Base-by-base conservation (phyloP, 2,797 vertebrate genomes). In the Cyclopterus lumpus region DNA sequence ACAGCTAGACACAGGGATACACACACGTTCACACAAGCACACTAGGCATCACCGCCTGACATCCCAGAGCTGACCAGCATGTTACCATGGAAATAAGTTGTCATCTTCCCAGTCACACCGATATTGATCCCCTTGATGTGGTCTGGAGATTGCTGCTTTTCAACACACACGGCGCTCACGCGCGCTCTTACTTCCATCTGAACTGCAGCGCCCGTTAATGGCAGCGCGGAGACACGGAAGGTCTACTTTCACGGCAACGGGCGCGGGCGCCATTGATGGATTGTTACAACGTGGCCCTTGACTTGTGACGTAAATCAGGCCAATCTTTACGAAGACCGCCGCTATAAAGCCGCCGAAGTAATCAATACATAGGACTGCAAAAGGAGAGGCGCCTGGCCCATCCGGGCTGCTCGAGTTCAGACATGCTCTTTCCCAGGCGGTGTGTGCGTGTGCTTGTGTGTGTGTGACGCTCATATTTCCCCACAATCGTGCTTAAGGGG, bases 81-180 rank as follows among this genome's bases (percentile, higher is more conserved):
- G 90, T 92, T 92, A 76, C 92, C 83, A 79, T 90, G 90, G 89
- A 88, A 91, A 93, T 89, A 86, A 81, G 84, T 83, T 72, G 75
- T 84, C 82, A 83, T 80, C 67, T 81, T 73, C 80, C 80, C 65
- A 79, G 84, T 86, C 86, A 74, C 85, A 83, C 73, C 85, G 80
- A 86, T 88, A 91, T 89, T 74, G 88, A 93, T 93, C 84, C 78
- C 79, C 71, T 82, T 79, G 86, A 67, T 75, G 49, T 81, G 81
- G 83, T 86, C 76, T 75, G 67, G 42, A 74, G 67, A 86, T 73
- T 83, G 81, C 79, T 73, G 58, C 77, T 75, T 77, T 86, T 89
- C 80, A 86, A 88, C 65, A 77, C 62, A 72, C 16, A 32, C 32
- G n/a, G 32, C 8, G 3, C 38, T 42, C 26, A 44, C 57, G 67